Base-by-base conservation (phyloP, 1,140 invertebrate species). In the Eueides isabella region DNA sequence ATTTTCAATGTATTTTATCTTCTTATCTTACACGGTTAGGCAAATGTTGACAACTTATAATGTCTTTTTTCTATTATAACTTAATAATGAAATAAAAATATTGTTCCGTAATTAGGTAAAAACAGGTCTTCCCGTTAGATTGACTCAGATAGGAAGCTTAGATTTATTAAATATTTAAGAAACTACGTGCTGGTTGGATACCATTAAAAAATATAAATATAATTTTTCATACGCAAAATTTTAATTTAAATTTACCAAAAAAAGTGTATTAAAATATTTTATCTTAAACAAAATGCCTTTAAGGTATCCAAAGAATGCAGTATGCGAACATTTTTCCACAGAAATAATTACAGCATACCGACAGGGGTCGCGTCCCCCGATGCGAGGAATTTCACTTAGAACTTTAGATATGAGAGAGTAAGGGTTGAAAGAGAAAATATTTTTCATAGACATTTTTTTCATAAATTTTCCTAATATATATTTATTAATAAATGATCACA, bases 341-440 rank as follows among this genome's bases (percentile, higher is more conserved):
- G 67, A 81, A 81, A 74, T 75, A 77, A 74, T 77, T 73, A 72
- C 61, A 69, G 70, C 63, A 71, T 77, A 72, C 70, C 62, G 30
- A 61, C 35, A 38, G 41, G 68, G 75, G 71, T 31, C 68, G 62
- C 31, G 66, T 48, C 68, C 72, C 72, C 28, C 67, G 30, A 69
- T 28, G 71, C 67, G 63, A 64, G 72, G 80, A 82, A 85, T 85
- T 80, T 82, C 78, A 82, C 75, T 83, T 78, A 77, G 38, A 62
- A 61, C 23, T 61, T 69, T 69, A 61, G 67, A 55, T 19, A 61
- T 29, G 67, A 55, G 48, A 19, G 23, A 26, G 48, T 31, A n/a
- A 61, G 67, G 67, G 67, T 69, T 69, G 55, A 61, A 29, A 61
- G 4, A 16, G 48, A 35, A 33, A 30, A 26, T 61, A 19, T 44